Percentiles rank a stretch among this genome's conserved stretches.
Conservation (phyloP, 2,888 invertebrate genomes). For the Chloroclysta siterata region DNA sequence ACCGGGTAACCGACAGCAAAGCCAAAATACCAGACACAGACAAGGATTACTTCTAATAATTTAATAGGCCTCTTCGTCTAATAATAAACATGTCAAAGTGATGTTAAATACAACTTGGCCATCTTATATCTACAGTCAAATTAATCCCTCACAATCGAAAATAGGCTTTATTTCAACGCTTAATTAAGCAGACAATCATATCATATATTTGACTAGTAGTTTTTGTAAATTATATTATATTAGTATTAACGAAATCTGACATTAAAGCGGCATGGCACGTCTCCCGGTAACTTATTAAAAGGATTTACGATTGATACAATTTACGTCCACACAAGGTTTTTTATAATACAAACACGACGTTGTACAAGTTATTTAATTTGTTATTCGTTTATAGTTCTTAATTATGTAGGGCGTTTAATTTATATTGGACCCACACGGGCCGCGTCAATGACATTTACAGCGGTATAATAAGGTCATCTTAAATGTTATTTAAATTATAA, state of each 20-base stretch:
- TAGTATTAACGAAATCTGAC: conserved; percentile 78
- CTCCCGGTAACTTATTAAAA: conserved; percentile 72
- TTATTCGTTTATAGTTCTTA: conserved; percentile 75
- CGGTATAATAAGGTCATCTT: conserved; percentile 57
- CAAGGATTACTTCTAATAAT: conserved; percentile 78
- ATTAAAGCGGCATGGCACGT: conserved; percentile 70
- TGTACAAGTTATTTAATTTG: conserved; percentile 79
- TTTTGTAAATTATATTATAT: conserved; percentile 65
- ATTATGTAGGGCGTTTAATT: conserved; percentile 69
- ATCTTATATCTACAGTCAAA: conserved; percentile 47
- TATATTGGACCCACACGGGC: conserved; percentile 60
- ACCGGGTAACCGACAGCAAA: conserved; percentile 61
- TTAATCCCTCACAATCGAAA: conserved; percentile 19
- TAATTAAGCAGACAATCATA: conserved; percentile 33
- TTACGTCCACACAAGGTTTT: conserved; percentile 64
- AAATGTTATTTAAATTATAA: conserved; percentile 13
- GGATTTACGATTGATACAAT: conserved; percentile 78
- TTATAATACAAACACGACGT: conserved; percentile 77
- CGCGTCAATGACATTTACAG: conserved; percentile 61
- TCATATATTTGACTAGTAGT: background rate
- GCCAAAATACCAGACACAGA: conserved; percentile 74
- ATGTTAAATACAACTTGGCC: conserved; percentile 72
- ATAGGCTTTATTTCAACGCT: conserved; percentile 43
- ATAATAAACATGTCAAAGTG: conserved; percentile 82
- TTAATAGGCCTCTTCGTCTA: conserved; percentile 80